phyloP scores from a whole-genome alignment of 2,797 vertebrate species.

The Saxicola maurus region DNA sequence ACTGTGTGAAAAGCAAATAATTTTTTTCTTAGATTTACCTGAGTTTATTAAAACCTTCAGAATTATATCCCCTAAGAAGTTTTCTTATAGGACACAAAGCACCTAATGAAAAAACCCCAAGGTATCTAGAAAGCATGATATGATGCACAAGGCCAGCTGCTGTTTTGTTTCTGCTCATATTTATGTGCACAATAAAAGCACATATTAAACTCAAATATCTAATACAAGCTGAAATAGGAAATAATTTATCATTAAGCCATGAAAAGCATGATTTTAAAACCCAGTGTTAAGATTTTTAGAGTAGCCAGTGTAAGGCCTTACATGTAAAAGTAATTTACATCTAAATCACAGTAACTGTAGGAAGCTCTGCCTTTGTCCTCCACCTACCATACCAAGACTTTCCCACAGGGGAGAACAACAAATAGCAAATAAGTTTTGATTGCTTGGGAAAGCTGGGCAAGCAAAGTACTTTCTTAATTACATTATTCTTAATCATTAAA shows the following conservation, averaged over 20 bases:
- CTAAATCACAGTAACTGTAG: neutral
- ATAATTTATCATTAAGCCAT: neutral
- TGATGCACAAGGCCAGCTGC: neutral
- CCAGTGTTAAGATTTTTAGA: neutral
- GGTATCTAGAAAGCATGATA: neutral
- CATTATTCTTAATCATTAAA: neutral
- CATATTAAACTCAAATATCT: neutral
- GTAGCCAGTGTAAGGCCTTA: neutral
- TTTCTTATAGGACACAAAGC: neutral
- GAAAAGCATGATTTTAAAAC: neutral
- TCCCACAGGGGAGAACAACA: slow-evolving; percentile 1
- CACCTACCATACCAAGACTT: neutral
- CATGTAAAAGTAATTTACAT: neutral
- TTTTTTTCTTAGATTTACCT: neutral
- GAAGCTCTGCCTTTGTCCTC: neutral
- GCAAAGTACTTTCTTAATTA: neutral
- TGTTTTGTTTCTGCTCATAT: neutral
- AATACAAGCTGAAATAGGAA: neutral
- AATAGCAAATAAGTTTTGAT: neutral
- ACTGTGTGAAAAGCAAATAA: neutral
- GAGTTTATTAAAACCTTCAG: neutral
- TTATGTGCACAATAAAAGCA: neutral
- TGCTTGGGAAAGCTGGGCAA: slow-evolving; percentile 15
- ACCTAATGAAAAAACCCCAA: neutral
- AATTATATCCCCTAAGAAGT: neutral